These are phyloP conservation scores for Stegophylla sp. DNA, from an alignment of 2,888 invertebrate genomes.

Conservation along the genomic window DNA sequence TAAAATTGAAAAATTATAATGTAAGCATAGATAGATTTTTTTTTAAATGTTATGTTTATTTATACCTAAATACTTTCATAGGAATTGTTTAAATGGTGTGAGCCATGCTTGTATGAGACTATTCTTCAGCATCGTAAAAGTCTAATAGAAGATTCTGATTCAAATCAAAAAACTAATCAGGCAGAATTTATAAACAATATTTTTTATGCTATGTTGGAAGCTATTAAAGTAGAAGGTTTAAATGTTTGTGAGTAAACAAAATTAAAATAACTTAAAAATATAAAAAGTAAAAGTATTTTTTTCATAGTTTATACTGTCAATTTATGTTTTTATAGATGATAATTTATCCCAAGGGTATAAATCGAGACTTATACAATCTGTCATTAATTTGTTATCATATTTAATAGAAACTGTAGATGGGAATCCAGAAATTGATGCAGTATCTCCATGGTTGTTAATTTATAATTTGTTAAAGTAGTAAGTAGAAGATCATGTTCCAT, in stretches of 20 bases:
- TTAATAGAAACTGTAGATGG: conserved; percentile 76
- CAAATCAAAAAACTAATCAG: conserved; percentile 61
- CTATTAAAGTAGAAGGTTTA: conserved; percentile 68
- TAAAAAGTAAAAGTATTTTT: background rate
- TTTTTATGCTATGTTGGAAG: conserved; percentile 67
- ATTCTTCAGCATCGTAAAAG: conserved; percentile 68
- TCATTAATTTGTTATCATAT: conserved; percentile 78
- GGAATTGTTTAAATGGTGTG: conserved; percentile 79
- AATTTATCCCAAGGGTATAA: conserved; percentile 30
- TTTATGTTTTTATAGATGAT: conserved; percentile 42
- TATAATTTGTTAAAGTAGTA: conserved; percentile 75
- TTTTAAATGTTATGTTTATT: conserved; percentile 17
- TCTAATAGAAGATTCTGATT: conserved; percentile 67
- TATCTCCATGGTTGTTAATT: conserved; percentile 83
- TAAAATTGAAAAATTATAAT: conserved; percentile 70
- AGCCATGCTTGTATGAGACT: conserved; percentile 78
- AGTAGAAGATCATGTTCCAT: background rate
- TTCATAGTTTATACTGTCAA: conserved; percentile 15
- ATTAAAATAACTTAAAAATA: conserved; percentile 11
- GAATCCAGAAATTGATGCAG: conserved; percentile 72
- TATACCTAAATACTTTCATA: conserved; percentile 63
- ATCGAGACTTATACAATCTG: conserved; percentile 75
- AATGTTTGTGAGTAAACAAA: conserved; percentile 66
- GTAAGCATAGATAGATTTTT: conserved; percentile 29
- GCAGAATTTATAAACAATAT: conserved; percentile 64